A percentile compares a stretch with the other conserved stretches of the same genome.
Evolutionary conservation across 2,797 vertebrate species (phyloP).

Genomic region (Sebastes aleutianus): DNA sequence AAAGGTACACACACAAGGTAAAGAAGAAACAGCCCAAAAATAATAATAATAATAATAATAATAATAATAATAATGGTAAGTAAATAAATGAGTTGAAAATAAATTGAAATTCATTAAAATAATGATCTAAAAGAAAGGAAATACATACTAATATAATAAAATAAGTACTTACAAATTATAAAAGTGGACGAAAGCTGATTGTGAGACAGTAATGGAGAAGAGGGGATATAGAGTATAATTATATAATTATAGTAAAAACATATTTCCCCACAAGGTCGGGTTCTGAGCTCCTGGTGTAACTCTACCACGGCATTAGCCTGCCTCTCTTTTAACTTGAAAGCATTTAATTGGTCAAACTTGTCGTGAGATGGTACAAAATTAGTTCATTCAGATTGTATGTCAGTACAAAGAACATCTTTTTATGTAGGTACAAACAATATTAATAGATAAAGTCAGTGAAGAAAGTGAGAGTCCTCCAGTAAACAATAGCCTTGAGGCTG

Average conservation of each 20-base stretch:
- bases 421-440: neutral
- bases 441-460: neutral
- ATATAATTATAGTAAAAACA: no score
- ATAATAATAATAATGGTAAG: no score
- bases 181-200: no score
- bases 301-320: no score
- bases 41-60: no score
- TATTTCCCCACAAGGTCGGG: no score
- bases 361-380: neutral
- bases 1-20: accelerated
- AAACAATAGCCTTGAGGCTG: accelerated
- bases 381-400: neutral
- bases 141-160: neutral
- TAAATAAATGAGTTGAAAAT: no score
- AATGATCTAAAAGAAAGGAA: neutral
- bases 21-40: no score
- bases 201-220: no score
- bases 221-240: no score
- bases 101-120: no score
- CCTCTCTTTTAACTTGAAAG: neutral
- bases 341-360: neutral
- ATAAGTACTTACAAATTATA: neutral
- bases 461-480: neutral
- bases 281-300: neutral
- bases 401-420: neutral